Percentiles rank a stretch among this genome's conserved stretches.
These are phyloP conservation scores for Cyclargus thomasi DNA, from an alignment of 1,140 invertebrate genomes.

Conservation along the genomic window DNA sequence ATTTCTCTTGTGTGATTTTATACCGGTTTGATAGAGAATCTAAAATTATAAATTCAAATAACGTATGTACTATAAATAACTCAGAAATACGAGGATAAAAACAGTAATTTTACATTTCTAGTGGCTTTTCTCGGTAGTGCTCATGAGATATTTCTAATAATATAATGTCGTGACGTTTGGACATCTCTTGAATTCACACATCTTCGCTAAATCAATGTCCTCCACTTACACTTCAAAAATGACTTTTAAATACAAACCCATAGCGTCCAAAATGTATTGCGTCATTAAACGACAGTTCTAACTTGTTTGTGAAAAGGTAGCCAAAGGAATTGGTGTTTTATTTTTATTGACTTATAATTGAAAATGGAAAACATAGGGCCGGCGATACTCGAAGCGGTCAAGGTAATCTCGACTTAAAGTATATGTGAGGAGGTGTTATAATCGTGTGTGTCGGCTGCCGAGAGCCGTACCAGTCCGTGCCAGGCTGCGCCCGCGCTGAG, in stretches of 20 bases:
- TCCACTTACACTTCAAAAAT: not conserved
- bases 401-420: not conserved
- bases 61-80: too few relatives aligned
- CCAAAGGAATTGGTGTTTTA: slow-evolving; percentile 27
- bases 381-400: not conserved
- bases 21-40: too few relatives aligned
- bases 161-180: not conserved
- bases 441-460: slow-evolving; percentile 8
- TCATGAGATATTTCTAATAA: not conserved
- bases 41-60: too few relatives aligned
- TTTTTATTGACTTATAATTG: slow-evolving; percentile 22
- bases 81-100: too few relatives aligned
- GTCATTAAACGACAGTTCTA: not conserved
- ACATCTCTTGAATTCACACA: slow-evolving; percentile 10
- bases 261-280: not conserved
- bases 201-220: slow-evolving; percentile 8
- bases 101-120: not conserved
- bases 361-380: slow-evolving; percentile 23
- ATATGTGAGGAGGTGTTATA: slow-evolving; percentile 16
- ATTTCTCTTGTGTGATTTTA: too few relatives aligned
- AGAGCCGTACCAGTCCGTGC: slow-evolving; percentile 45
- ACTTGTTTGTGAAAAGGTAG: slow-evolving; percentile 10
- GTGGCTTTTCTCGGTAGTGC: not conserved
- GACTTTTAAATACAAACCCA: not conserved
- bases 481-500: slow-evolving; percentile 44